A percentile compares a stretch with the other conserved stretches of the same genome.
Conservation (phyloP, 2,888 invertebrate species). For the Andrena camellia region DNA sequence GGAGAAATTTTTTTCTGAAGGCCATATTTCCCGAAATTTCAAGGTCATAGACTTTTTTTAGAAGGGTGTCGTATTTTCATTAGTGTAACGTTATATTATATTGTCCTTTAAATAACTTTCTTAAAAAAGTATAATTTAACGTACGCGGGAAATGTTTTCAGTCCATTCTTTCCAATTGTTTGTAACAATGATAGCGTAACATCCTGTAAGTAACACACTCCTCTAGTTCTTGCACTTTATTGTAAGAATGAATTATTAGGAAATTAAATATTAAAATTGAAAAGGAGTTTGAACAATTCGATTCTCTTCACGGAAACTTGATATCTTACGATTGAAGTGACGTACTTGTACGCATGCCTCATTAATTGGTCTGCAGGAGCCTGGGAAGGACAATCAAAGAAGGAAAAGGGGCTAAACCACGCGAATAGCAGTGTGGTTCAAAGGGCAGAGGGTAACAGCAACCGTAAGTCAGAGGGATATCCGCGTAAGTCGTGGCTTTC, state of each 20-base stretch:
- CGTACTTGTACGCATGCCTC: background rate
- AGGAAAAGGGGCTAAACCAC: conserved; percentile 61
- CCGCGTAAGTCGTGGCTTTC: conserved; percentile 37
- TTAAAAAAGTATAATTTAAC: too few species aligned
- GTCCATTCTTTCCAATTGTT: too few species aligned
- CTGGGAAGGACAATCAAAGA: conserved; percentile 29
- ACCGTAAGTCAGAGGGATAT: conserved; percentile 45
- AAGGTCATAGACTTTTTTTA: too few species aligned
- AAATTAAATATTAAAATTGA: background rate
- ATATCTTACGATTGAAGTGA: background rate
- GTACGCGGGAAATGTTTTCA: too few species aligned
- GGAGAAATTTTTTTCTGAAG: too few species aligned
- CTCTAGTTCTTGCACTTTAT: background rate
- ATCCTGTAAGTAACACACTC: too few species aligned
- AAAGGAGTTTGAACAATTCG: background rate
- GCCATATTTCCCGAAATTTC: too few species aligned
- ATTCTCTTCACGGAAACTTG: background rate
- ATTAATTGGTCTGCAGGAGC: conserved; percentile 36
- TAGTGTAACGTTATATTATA: too few species aligned
- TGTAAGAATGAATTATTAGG: background rate
- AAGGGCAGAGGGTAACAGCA: conserved; percentile 55
- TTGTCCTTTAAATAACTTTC: too few species aligned
- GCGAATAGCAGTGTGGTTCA: conserved; percentile 71
- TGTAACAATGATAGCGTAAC: too few species aligned
- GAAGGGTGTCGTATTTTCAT: too few species aligned